Evolutionary conservation across 2,113 vertebrate genomes (phyloP), one percentile per base, ranked within the genome.

Genomic region (Noctilio leporinus): DNA sequence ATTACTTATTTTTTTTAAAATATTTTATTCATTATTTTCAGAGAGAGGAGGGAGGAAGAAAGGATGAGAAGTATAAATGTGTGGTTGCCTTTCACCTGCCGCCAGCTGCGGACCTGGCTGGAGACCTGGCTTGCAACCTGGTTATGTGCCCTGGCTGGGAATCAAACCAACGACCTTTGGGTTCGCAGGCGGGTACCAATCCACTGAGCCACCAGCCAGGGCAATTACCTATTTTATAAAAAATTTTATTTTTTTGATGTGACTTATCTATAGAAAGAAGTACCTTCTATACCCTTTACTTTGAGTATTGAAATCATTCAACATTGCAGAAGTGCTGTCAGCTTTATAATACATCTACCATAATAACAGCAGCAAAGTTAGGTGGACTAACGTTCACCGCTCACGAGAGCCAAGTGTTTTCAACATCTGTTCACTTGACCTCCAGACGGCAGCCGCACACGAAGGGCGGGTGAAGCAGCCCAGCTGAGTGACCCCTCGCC

Each of bases 401-500:
- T 57, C 10, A 15, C 70, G 33, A 20, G 4, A 49, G 73, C 38
- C 35, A 14, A 64, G 53, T 1, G 1, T 17, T 43, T n/a, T 22
- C 11, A 62, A 5, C 24, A 14, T 1, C 14, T 10, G 14, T 53
- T 43, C 38, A 51, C 15, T 45, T 4, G 19, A 8, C 20, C 22
- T 24, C 35, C 51, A 55, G 2, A 28, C 11, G 30, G 20, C 3
- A 59, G 53, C 19, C 78, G n/a, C 28, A 24, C 7, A 14, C 7
- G 33, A 30, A 7, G 64, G 2, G 24, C 0, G 30, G 30, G 10
- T 1, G 43, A 49, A 16, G 8, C 6, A 11, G 47, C 43, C 59
- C 47, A 0, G 17, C 20, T 4, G 49, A 59, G 30, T 26, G n/a
- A n/a, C n/a, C 2, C 1, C 64, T 1, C 0, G 24, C 35, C 22